These are phyloP conservation scores for Bos taurus DNA, from an alignment of 2,113 vertebrate genomes.

Conservation along the genomic window ARS-UCD2.0 NC_037330.1:29397501-29398000, in stretches of 20 bases:
- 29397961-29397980: slow-evolving; percentile 48
- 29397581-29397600: slow-evolving; percentile 67
- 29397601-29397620: slow-evolving; percentile 57
- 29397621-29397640: slow-evolving; percentile 59
- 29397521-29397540: slow-evolving; percentile 48
- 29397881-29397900: slow-evolving; percentile 65
- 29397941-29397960: slow-evolving; percentile 68
- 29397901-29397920: slow-evolving; percentile 69
- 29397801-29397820: slow-evolving; percentile 62
- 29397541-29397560: slow-evolving; percentile 48
- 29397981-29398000: slow-evolving; percentile 70
- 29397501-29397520: slow-evolving; percentile 38
- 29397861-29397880: slow-evolving; percentile 65
- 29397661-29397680: slow-evolving; percentile 42
- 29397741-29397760: slow-evolving; percentile 55
- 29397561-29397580: slow-evolving; percentile 56
- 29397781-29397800: slow-evolving; percentile 71
- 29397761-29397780: slow-evolving; percentile 4
- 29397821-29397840: slow-evolving; percentile 71
- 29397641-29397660: slow-evolving; percentile 39
- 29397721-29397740: slow-evolving; percentile 56
- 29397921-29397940: slow-evolving; percentile 69
- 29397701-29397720: slow-evolving; percentile 41
- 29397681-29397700: slow-evolving; percentile 64
- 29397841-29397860: slow-evolving; percentile 44